phyloP scores from a whole-genome alignment of 2,888 invertebrate genomes.

The Tricholauxania praeusta region DNA sequence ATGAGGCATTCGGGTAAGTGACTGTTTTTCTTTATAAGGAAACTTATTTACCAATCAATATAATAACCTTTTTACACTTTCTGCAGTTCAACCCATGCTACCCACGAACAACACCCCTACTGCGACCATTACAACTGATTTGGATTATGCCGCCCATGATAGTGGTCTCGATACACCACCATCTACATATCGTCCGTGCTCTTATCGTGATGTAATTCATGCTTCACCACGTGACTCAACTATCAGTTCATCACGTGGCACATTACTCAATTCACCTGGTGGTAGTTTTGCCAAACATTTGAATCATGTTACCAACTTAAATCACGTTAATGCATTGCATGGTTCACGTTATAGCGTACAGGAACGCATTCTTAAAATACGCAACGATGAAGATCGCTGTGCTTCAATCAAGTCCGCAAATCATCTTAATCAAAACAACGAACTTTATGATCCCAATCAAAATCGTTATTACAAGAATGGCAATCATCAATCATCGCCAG shows the following conservation, averaged over 20 bases:
- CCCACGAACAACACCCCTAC: conserved; percentile 50
- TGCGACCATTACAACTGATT: conserved; percentile 66
- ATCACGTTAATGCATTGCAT: conserved; percentile 60
- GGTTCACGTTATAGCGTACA: conserved; percentile 65
- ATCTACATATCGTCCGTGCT: conserved; percentile 67
- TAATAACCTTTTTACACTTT: neutral
- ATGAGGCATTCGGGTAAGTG: conserved; percentile 65
- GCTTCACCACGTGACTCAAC: conserved; percentile 61
- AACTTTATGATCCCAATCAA: conserved; percentile 65
- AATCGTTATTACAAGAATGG: conserved; percentile 64
- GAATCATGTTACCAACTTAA: conserved; percentile 61
- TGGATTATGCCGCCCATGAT: conserved; percentile 71
- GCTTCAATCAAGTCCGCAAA: conserved; percentile 62
- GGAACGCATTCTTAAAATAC: conserved; percentile 65
- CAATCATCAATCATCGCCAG: conserved; percentile 56
- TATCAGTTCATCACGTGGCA: conserved; percentile 67
- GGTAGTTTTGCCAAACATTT: conserved; percentile 64
- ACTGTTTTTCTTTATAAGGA: neutral
- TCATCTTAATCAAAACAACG: conserved; percentile 59
- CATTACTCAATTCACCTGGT: conserved; percentile 62
- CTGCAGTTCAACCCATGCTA: conserved; percentile 69
- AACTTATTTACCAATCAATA: neutral
- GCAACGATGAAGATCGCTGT: conserved; percentile 66
- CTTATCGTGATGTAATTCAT: conserved; percentile 63
- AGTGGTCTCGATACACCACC: conserved; percentile 69